A percentile compares a stretch with the other conserved stretches of the same genome.
phyloP scores from a whole-genome alignment of 2,888 invertebrate genomes.

The Apodemia duryi region DNA sequence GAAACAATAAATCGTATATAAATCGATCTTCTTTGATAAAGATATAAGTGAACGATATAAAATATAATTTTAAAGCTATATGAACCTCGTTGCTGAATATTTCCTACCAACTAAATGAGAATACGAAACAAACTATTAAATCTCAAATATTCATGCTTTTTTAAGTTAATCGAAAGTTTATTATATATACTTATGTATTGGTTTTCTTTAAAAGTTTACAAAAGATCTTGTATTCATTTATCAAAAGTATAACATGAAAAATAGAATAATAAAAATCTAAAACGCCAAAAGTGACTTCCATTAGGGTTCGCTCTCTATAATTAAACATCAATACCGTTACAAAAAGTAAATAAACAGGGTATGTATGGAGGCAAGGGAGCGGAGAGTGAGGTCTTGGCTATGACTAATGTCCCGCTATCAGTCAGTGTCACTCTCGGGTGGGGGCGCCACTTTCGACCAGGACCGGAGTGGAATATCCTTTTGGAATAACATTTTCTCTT shows the following conservation, averaged over 20 bases:
- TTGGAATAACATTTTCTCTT: conserved; percentile 70
- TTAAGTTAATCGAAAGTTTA: not conserved
- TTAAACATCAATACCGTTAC: conserved; percentile 79
- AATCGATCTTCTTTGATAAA: too few relatives aligned
- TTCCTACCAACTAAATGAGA: too few relatives aligned
- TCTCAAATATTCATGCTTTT: too few relatives aligned
- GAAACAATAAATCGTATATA: too few relatives aligned
- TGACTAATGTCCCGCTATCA: conserved; percentile 85
- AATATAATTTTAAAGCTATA: too few relatives aligned
- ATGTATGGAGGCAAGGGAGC: conserved; percentile 65
- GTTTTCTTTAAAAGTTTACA: not conserved
- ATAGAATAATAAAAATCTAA: conserved; percentile 42
- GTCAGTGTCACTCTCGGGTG: conserved; percentile 82
- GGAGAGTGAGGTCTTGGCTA: conserved; percentile 78
- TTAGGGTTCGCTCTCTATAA: conserved; percentile 70
- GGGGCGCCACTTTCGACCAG: conserved; percentile 66
- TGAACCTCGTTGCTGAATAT: too few relatives aligned
- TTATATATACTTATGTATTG: not conserved
- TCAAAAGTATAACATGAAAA: conserved; percentile 53
- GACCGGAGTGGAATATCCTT: conserved; percentile 66
- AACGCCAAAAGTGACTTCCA: conserved; percentile 65
- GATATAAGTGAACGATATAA: too few relatives aligned
- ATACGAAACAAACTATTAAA: too few relatives aligned
- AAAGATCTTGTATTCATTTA: not conserved
- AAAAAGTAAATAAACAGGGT: conserved; percentile 79